Evolutionary conservation across 1,140 invertebrate species (phyloP).

Genomic region (Teleopsis dalmanni): DNA sequence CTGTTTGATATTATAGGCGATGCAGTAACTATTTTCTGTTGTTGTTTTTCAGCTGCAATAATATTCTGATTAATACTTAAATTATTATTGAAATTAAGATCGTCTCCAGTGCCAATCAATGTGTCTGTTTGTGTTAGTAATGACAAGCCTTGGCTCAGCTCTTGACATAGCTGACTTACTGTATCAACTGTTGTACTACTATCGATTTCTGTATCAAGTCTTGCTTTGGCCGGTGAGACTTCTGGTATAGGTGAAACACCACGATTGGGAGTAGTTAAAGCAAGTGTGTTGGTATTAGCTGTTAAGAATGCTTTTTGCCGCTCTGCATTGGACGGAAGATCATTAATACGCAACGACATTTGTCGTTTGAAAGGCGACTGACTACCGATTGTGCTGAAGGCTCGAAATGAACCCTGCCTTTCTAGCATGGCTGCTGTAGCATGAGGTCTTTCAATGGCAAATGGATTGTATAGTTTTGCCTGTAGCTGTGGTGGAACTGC

Average conservation of each 20-base stretch:
- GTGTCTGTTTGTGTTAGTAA: conserved; percentile 66
- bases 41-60: conserved; percentile 39
- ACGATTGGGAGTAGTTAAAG: conserved; percentile 33
- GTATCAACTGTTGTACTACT: conserved; percentile 49
- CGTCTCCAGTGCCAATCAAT: conserved; percentile 50
- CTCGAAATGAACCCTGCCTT: conserved; percentile 88
- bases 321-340: conserved; percentile 89
- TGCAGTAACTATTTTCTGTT: conserved; percentile 20
- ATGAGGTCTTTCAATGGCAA: conserved; percentile 91
- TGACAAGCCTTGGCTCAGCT: conserved; percentile 74
- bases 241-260: conserved; percentile 74
- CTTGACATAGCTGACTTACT: conserved; percentile 81
- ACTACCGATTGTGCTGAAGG: conserved; percentile 68
- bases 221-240: conserved; percentile 53
- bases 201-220: conserved; percentile 19
- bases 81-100: conserved; percentile 50
- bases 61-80: conserved; percentile 51
- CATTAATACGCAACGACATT: conserved; percentile 84
- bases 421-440: conserved; percentile 87
- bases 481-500: conserved; percentile 37
- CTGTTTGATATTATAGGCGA: conserved; percentile 12
- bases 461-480: conserved; percentile 69
- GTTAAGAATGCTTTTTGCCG: conserved; percentile 56
- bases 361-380: conserved; percentile 91
- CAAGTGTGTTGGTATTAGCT: conserved; percentile 15